A percentile compares a stretch with the other conserved stretches of the same genome.
These are phyloP conservation scores for Dendronephthya gigantea DNA, from an alignment of 64 coral and sea anemone species.

Conservation along the genomic window DNA sequence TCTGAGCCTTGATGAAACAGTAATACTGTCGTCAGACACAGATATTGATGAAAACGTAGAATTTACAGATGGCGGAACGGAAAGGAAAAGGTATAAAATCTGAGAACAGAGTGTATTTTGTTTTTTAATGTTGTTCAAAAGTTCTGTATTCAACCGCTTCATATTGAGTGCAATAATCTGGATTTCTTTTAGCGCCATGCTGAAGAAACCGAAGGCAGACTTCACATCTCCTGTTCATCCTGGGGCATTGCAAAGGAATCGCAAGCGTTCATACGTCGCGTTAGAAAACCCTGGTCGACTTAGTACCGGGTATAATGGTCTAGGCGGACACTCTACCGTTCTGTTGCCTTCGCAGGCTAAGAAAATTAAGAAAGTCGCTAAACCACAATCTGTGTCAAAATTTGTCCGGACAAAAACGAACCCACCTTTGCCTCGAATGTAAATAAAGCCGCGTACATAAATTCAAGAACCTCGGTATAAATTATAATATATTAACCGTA, in stretches of 20 bases:
- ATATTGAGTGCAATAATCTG: background rate
- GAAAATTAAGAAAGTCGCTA: background rate
- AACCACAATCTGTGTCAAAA: background rate
- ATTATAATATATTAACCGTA: too few relatives aligned
- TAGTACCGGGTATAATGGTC: background rate
- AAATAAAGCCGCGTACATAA: background rate
- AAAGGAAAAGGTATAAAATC: background rate
- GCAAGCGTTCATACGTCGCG: background rate
- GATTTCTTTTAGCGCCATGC: background rate
- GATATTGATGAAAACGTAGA: slow-evolving; percentile 2
- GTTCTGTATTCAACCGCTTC: background rate
- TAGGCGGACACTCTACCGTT: background rate
- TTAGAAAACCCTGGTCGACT: background rate
- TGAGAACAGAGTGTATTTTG: background rate
- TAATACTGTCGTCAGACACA: background rate
- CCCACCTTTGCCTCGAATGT: background rate
- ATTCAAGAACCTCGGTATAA: too few relatives aligned
- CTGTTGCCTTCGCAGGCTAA: background rate
- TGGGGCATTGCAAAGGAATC: background rate
- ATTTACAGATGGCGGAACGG: background rate
- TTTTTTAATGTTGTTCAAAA: background rate
- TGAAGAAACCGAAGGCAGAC: background rate
- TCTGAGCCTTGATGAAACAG: background rate
- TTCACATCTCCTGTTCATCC: background rate
- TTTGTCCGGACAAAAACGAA: background rate